Conservation (phyloP, 2,888 invertebrate species). For the Cabera pusaria region DNA sequence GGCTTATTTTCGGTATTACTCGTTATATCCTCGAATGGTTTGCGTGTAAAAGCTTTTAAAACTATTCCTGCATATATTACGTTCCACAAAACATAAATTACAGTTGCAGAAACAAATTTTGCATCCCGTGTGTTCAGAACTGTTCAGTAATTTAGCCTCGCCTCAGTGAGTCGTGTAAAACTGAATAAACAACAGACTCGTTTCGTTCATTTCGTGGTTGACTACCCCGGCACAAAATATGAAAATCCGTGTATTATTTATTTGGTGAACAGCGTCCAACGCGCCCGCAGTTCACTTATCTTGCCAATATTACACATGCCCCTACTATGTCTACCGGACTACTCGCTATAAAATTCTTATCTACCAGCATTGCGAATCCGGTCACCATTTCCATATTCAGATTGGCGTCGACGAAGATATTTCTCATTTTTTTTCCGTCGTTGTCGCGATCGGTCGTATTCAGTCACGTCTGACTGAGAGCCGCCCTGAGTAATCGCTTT, state of each 20-base stretch:
- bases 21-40: no score
- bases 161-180: constrained; percentile 5
- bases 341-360: constrained; percentile 71
- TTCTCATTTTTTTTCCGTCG: constrained; percentile 42
- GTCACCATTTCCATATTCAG: constrained; percentile 72
- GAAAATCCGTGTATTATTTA: constrained; percentile 21
- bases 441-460: constrained; percentile 39
- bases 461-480: constrained; percentile 44
- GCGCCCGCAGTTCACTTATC: constrained; percentile 47
- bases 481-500: constrained; percentile 44
- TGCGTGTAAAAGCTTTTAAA: no score
- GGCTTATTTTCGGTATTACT: no score
- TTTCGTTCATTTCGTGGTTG: constrained; percentile 19
- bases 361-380: constrained; percentile 72
- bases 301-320: constrained; percentile 49
- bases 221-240: constrained; percentile 17
- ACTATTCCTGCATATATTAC: no score
- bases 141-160: constrained; percentile 8
- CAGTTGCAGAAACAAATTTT: no score
- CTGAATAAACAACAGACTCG: constrained; percentile 12
- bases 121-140: no score
- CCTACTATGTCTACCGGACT: constrained; percentile 47
- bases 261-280: constrained; percentile 11
- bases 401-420: constrained; percentile 52
- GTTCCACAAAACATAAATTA: no score